Conservation (phyloP, 2,797 vertebrate genomes). For the Mus caroli region DNA sequence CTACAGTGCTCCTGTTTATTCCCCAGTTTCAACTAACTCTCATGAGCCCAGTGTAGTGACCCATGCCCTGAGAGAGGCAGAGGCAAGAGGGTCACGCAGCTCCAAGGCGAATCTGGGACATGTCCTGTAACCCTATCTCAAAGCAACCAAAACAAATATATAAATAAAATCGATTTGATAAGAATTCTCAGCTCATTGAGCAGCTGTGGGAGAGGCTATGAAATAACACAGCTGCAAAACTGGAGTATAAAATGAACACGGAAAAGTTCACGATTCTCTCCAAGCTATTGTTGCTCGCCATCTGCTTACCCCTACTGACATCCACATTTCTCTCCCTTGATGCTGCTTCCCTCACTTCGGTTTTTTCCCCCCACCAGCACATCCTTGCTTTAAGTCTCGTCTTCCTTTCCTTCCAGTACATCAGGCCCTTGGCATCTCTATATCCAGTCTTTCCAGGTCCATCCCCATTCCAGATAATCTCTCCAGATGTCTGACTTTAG, state of each 20-base stretch:
- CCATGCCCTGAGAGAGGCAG: neutral
- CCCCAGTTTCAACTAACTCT: neutral
- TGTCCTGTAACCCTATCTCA: neutral
- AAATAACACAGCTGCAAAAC: neutral
- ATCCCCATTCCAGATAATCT: slow-evolving; percentile 46
- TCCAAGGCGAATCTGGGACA: neutral
- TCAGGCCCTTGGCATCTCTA: neutral
- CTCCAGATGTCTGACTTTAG: slow-evolving; percentile 23
- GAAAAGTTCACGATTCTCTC: neutral
- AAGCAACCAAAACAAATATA: neutral
- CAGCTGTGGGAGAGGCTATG: neutral
- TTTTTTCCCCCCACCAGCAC: neutral
- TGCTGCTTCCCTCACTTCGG: neutral
- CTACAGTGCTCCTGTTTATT: neutral
- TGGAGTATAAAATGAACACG: slow-evolving; percentile 8
- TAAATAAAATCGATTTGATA: slow-evolving; percentile 26
- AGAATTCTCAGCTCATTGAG: neutral
- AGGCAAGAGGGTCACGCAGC: neutral
- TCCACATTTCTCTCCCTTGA: neutral
- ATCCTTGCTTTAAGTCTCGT: neutral
- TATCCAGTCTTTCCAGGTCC: neutral
- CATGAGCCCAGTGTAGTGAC: neutral
- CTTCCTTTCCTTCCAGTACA: neutral
- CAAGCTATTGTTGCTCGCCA: neutral
- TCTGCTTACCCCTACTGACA: neutral